Base-by-base conservation (phyloP, 2,888 invertebrate species). In the Xanthorhoe spadicearia region DNA sequence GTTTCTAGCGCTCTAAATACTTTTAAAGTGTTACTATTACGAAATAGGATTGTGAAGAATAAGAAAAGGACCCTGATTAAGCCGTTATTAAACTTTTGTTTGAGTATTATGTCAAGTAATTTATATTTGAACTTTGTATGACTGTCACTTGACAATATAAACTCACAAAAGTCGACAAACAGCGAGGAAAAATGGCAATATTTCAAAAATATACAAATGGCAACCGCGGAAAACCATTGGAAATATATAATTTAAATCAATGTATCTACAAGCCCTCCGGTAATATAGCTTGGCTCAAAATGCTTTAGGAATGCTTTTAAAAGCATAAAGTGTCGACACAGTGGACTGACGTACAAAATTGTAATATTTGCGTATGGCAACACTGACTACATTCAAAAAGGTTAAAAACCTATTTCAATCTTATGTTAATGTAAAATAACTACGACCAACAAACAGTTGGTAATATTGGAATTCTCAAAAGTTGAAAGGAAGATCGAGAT, bases 301-400 rank as follows among this genome's bases (percentile, higher is more conserved):
- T 85, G 85, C 85, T 80, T 75, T 55, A 82, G 86, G 85, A 86
- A 87, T 87, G 86, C 83, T 72, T 79, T 58, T 80, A 67, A 72
- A 74, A 81, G 82, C 82, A 83, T 77, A 74, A 55, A 61, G 76
- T 78, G 81, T 76, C 83, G 77, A 76, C 62, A 74, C 61, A 75
- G 75, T 72, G 72, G 73, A 73, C 79, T 81, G 79, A 81, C 80
- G 72, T 59, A 60, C 58, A 53, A 49, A 62, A 65, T 66, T 58
- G 51, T 62, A 43, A 57, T 56, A 67, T 56, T 72, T 69, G 51
- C 67, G 56, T 66, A 66, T 64, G 58, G 66, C 68, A 73, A 72
- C 62, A 68, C 49, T 51, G 32, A 50, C 54, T 66, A 49, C 48
- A 56, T 61, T 49, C 28, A 43, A 43, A 13, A 54, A 62, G 56